Evolutionary conservation across 2,113 vertebrate species (phyloP).

Genomic region (Oryzias javanicus): DNA sequence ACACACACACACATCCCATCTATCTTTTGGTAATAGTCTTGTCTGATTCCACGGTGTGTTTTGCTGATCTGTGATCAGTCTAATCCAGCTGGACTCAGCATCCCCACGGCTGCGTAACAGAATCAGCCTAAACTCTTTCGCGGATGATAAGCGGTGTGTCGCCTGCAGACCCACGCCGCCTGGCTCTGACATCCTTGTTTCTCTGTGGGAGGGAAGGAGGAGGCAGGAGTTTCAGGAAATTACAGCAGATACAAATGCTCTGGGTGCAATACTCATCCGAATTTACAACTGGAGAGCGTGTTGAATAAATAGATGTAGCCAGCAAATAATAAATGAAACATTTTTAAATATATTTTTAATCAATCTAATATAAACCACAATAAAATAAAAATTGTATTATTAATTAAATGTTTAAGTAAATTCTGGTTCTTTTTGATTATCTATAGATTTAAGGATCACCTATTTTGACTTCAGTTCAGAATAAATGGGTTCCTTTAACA

Average conservation of each 20-base stretch:
- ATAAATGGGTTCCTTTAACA: too few relatives aligned
- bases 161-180: constrained; percentile 49
- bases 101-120: constrained; percentile 45
- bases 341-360: background rate
- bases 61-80: constrained; percentile 52
- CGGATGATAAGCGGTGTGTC: constrained; percentile 46
- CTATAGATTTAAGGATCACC: too few relatives aligned
- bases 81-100: constrained; percentile 49
- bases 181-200: constrained; percentile 25
- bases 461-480: too few relatives aligned
- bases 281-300: background rate
- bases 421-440: too few relatives aligned
- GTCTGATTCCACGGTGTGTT: constrained; percentile 59
- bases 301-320: background rate
- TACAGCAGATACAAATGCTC: background rate
- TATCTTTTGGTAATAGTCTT: constrained; percentile 52
- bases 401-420: too few relatives aligned
- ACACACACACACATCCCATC: constrained; percentile 23
- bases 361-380: too few relatives aligned
- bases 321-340: background rate
- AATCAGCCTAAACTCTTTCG: constrained; percentile 46
- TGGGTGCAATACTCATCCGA: background rate
- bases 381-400: too few relatives aligned
- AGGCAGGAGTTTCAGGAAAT: constrained; percentile 9
- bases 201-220: constrained; percentile 21